Evolutionary conservation across 2,113 vertebrate species (phyloP).

Genomic region (Geothlypis trichas): DNA sequence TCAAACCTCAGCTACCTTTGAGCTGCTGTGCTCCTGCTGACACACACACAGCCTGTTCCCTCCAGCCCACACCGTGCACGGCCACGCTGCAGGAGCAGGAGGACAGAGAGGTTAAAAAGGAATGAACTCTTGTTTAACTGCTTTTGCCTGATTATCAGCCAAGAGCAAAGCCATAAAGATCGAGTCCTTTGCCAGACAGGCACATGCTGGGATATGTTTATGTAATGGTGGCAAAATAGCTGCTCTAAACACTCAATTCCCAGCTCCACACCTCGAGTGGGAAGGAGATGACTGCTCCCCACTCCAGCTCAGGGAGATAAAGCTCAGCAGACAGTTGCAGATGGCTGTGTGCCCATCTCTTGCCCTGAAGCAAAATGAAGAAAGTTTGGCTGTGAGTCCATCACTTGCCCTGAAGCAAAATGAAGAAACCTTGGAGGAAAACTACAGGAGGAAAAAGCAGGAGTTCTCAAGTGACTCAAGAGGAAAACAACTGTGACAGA

Average conservation of each 20-base stretch:
- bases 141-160: conserved; percentile 61
- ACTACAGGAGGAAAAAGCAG: neutral
- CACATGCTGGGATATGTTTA: neutral
- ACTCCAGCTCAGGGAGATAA: neutral
- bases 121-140: conserved; percentile 68
- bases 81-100: neutral
- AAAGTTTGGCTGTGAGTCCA: neutral
- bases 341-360: neutral
- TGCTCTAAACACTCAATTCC: neutral
- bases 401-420: neutral
- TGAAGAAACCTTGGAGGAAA: neutral
- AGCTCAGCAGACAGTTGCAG: neutral
- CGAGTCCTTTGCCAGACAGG: neutral
- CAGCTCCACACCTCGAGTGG: neutral
- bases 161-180: conserved; percentile 15
- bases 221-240: neutral
- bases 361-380: neutral
- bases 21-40: neutral
- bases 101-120: neutral
- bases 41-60: neutral
- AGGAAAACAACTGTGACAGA: neutral
- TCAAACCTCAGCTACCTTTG: neutral
- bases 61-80: accelerated
- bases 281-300: neutral
- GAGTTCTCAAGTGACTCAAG: neutral